phyloP scores from a whole-genome alignment of 2,113 vertebrate species.

The Datnioides undecimradiatus region DNA sequence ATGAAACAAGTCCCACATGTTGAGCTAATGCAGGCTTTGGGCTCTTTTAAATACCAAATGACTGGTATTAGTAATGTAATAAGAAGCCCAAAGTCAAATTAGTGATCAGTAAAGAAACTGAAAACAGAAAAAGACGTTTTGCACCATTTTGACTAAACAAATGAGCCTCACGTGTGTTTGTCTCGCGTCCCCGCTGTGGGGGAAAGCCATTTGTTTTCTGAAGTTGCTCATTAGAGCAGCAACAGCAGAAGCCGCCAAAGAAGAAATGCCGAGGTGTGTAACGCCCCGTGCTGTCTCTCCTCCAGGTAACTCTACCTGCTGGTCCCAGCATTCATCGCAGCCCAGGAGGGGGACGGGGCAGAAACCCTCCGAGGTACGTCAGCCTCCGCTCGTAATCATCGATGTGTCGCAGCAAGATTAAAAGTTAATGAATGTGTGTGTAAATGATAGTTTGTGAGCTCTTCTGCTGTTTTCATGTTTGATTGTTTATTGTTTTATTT shows the following conservation, averaged over 20 bases:
- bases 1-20: neutral
- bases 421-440: neutral
- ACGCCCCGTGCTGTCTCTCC: constrained; percentile 36
- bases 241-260: neutral
- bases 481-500: neutral
- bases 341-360: constrained; percentile 88
- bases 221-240: neutral
- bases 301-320: constrained; percentile 93
- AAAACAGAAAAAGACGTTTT: constrained; percentile 32
- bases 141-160: constrained; percentile 24
- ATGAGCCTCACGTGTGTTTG: neutral
- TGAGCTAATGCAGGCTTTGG: neutral
- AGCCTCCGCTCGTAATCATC: fast-evolving
- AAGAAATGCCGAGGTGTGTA: neutral
- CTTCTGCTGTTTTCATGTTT: neutral
- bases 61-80: neutral
- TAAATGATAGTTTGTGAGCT: neutral
- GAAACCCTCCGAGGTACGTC: constrained; percentile 94
- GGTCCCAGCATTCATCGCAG: constrained; percentile 94
- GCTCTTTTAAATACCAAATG: neutral
- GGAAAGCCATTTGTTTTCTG: neutral
- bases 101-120: neutral
- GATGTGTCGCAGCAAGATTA: no score
- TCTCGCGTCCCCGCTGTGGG: neutral
- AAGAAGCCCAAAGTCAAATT: neutral